Base-by-base conservation (phyloP, 2,113 vertebrate genomes). In the Engystomops pustulosus region DNA sequence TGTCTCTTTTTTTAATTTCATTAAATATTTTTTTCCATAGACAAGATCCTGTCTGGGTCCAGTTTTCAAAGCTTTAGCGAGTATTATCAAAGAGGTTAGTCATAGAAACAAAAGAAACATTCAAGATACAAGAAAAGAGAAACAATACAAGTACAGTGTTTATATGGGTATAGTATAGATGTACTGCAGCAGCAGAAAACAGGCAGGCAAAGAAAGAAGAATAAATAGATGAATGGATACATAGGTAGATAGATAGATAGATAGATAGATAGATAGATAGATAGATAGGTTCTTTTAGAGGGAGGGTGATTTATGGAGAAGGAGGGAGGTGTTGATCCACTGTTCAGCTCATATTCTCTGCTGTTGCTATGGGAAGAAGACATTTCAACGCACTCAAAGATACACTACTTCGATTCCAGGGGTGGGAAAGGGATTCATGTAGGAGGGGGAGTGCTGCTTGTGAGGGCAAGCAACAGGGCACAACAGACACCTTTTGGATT, bases 291-390 rank as follows among this genome's bases (percentile, higher is more conserved):
- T 77, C 34, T 34, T 76, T 41, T 78, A 55, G 74, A 45, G 75
- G 72, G 83, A 58, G 74, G 75, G 34, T 11, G 20, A 60, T 27
- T 32, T 9, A 85, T 51, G 53, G 72, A 51, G 74, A 58, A 36
- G 82, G 82, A 38, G 60, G 72, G 60, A 78, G 62, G 60, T 79
- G 75, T 69, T 41, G 18, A 60, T 85, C 45, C 60, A 18, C 17
- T 79, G 23, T 70, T 58, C 34, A 32, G 62, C 58, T 84, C 58
- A 70, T 41, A 84, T 38, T 79, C 62, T 25, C n/a, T 79, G 83
- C 83, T 85, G 83, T 85, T 85, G 83, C 83, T 85, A 85, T 85
- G 75, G 72, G 49, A 85, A 79, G 83, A 78, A 85, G 83, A 79
- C 83, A 85, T 85, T 79, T 51, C 72, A 41, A 77, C 74, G 82